These are phyloP conservation scores for Heliocidaris erythrogramma DNA, from an alignment of 35 echinoderm and acorn worm species.

Conservation along the genomic window DNA sequence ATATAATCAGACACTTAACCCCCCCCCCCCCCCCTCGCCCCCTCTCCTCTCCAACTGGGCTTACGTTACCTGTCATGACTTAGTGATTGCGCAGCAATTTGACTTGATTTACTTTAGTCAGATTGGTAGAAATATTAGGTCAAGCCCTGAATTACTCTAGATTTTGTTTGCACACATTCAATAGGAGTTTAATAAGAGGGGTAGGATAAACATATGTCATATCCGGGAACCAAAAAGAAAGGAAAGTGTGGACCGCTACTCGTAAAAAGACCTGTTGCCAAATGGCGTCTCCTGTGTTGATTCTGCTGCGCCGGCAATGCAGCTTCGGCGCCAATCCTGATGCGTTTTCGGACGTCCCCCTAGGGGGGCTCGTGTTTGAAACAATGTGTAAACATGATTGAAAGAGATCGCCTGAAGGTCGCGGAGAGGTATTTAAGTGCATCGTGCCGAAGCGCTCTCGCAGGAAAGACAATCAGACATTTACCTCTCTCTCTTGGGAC, in stretches of 20 bases:
- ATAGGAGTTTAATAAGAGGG: background rate
- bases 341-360: background rate
- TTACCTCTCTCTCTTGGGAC: background rate
- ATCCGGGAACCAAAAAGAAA: background rate
- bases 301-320: background rate
- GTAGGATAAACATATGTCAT: background rate
- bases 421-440: background rate
- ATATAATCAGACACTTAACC: too few relatives aligned
- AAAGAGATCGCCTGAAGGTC: conserved; percentile 9
- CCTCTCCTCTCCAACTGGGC: too few relatives aligned
- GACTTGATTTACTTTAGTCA: too few relatives aligned
- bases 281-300: background rate
- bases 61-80: too few relatives aligned
- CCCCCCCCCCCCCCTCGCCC: too few relatives aligned
- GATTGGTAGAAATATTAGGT: too few relatives aligned
- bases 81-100: too few relatives aligned
- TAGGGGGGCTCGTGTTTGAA: background rate
- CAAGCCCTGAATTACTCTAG: background rate
- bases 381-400: conserved; percentile 18
- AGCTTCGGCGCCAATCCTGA: background rate
- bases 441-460: background rate
- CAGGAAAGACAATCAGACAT: background rate
- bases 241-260: background rate
- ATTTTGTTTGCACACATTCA: background rate
- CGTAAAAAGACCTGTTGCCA: background rate